Conservation (phyloP, 2,888 invertebrate species). For the Xiphydria camelus region DNA sequence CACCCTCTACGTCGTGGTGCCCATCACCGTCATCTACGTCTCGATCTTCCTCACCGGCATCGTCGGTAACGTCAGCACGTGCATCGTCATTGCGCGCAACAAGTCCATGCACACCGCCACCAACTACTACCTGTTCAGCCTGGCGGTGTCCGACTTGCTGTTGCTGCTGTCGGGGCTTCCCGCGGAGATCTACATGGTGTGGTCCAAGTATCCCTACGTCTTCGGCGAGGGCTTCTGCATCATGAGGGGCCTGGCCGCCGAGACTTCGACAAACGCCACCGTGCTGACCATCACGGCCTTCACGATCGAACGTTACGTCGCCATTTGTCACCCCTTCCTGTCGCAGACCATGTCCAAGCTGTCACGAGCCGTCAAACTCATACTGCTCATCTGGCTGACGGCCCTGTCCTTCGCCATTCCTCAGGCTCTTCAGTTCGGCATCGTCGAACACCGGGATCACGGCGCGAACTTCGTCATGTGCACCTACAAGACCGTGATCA, state of each 20-base stretch:
- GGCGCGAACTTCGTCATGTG: constrained; percentile 60
- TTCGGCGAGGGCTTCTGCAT: constrained; percentile 65
- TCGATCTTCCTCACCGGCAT: constrained; percentile 64
- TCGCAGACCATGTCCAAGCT: constrained; percentile 86
- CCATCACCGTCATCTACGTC: constrained; percentile 62
- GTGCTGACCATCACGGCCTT: constrained; percentile 69
- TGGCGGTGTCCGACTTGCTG: constrained; percentile 67
- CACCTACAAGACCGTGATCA: constrained; percentile 56
- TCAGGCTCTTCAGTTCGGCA: constrained; percentile 64
- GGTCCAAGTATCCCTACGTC: constrained; percentile 59
- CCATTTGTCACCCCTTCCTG: constrained; percentile 71
- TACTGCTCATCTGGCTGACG: constrained; percentile 79
- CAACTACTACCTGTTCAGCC: constrained; percentile 68
- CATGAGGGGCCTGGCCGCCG: constrained; percentile 60
- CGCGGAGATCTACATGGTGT: constrained; percentile 61
- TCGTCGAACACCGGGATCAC: constrained; percentile 53
- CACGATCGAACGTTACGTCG: constrained; percentile 72
- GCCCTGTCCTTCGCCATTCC: constrained; percentile 76
- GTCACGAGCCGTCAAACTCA: constrained; percentile 80
- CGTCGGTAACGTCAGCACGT: constrained; percentile 67
- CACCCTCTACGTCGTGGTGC: constrained; percentile 56
- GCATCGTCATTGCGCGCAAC: constrained; percentile 66
- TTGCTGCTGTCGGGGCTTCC: constrained; percentile 66
- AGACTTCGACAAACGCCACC: constrained; percentile 62
- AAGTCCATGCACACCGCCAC: constrained; percentile 70